A percentile compares a stretch with the other conserved stretches of the same genome.
Conservation (phyloP, 2,113 vertebrate species). For the Epinephelus lanceolatus region DNA sequence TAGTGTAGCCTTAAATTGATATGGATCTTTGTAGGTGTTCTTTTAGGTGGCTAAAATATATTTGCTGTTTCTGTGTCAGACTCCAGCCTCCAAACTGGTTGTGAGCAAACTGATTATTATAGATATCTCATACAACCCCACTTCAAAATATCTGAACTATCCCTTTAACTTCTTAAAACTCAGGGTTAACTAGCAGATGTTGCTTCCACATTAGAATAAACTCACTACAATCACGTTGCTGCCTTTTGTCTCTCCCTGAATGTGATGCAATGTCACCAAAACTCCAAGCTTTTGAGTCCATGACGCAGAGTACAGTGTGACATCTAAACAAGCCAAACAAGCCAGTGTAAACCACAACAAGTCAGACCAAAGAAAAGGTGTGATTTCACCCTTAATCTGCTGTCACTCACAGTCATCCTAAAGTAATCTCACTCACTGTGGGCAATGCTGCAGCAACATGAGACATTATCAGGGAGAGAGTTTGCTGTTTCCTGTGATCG, state of each 20-base stretch:
- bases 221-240: accelerated
- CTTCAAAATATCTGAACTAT: no score
- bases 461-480: neutral
- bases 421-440: neutral
- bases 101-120: no score
- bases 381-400: neutral
- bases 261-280: neutral
- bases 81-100: no score
- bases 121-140: no score
- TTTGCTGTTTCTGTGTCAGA: no score
- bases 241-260: neutral
- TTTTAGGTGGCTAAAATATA: no score
- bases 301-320: no score
- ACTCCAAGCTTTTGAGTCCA: neutral
- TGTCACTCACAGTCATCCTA: neutral
- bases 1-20: no score
- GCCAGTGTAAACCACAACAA: neutral
- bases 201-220: neutral
- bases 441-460: neutral
- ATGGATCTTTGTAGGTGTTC: no score
- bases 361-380: neutral
- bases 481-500: neutral
- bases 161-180: neutral
- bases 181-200: neutral
- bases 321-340: neutral